Base-by-base conservation (phyloP, 2,888 invertebrate genomes). In the Drymonia ruficornis region DNA sequence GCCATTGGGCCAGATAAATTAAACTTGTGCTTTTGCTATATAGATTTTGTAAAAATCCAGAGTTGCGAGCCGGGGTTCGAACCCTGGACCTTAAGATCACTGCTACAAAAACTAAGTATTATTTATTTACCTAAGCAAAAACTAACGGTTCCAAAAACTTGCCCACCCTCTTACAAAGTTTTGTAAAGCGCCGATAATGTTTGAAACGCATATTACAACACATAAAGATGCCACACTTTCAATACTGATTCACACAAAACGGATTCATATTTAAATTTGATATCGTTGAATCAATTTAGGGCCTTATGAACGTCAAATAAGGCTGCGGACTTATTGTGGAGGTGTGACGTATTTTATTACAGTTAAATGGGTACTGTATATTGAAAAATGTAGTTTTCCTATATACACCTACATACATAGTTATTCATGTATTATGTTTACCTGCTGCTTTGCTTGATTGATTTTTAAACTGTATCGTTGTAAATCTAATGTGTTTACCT, bases 181-280 rank as follows among this genome's bases (percentile, higher is more conserved):
- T 36, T n/a, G 13, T 36, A 4, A 31, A 36, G 13, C n/a, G n/a
- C 3, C 36, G 0, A 36, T 31, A 36, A 36, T 36, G 36, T 36
- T 13, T 3, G n/a, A 5, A 36, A 4, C 13, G n/a, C 36, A 36
- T 13, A 65, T 70, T 66, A 67, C 57, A 63, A 56, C 58, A 53
- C 49, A 55, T 65, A 54, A 44, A 48, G 15, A 52, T 56, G 36
- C 23, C 45, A 59, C 19, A 55, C 54, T 56, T 64, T 59, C 64
- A 61, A 53, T 50, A 34, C 52, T 7, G 53, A 59, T 59, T 62
- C 50, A 54, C 49, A 52, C 61, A 53, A 49, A 61, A 45, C 50
- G 56, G 55, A 70, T 70, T 70, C 66, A 70, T 68, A 70, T 70
- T 70, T 58, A 70, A 70, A 70, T 70, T 51, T 40, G 52, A 53